Evolutionary conservation across 1,140 invertebrate species (phyloP).

Genomic region (Penaeus japonicus): DNA sequence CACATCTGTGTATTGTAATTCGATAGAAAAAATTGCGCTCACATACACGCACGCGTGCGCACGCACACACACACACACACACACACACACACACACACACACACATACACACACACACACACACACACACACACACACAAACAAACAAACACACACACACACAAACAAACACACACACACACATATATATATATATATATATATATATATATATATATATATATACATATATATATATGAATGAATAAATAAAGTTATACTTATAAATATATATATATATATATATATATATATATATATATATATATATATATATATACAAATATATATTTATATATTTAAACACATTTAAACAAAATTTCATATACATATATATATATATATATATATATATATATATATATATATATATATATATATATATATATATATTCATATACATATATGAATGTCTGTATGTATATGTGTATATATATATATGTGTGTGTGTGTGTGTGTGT

Average conservation of each 20-base stretch:
- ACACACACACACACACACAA: neutral
- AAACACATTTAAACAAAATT: neutral
- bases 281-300: too few species aligned
- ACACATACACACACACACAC: neutral
- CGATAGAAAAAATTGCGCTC: neutral
- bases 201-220: neutral
- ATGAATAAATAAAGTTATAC: too few species aligned
- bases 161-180: neutral
- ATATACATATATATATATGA: too few species aligned
- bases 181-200: neutral
- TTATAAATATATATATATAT: too few species aligned
- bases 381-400: neutral
- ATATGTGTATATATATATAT: too few species aligned
- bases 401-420: neutral
- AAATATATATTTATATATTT: too few species aligned
- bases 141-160: neutral
- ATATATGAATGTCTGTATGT: too few species aligned
- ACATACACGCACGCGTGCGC: neutral
- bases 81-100: neutral
- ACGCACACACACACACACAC: neutral
- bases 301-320: too few species aligned
- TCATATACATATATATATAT: neutral
- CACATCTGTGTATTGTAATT: too few species aligned
- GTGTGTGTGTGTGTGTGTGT: too few species aligned
- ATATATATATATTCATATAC: too few species aligned